These are phyloP conservation scores for Myiopsitta monachus DNA, from an alignment of 2,113 vertebrate genomes.

Conservation along the genomic window DNA sequence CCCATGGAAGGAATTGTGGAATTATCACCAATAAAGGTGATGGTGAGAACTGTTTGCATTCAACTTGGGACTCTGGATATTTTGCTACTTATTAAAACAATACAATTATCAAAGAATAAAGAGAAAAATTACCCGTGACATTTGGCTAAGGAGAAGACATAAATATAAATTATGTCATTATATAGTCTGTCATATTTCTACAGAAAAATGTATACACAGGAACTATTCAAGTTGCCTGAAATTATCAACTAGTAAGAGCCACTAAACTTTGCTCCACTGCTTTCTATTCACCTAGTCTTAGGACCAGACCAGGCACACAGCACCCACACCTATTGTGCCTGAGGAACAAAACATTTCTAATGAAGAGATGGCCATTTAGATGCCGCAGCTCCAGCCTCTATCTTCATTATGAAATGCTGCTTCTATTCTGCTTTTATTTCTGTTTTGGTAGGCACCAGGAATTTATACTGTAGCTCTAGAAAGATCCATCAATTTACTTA, in stretches of 20 bases:
- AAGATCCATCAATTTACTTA: not conserved
- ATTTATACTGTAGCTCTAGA: not conserved
- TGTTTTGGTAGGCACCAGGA: not conserved
- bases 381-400: not conserved
- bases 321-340: no score
- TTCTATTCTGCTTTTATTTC: not conserved
- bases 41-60: not conserved
- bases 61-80: not conserved
- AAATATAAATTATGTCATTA: not conserved
- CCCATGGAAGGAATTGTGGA: not conserved
- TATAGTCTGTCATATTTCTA: not conserved
- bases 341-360: not conserved
- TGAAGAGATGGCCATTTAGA: rapidly evolving
- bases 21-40: not conserved
- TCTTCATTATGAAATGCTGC: not conserved
- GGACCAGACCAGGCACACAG: not conserved
- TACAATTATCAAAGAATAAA: not conserved
- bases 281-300: not conserved
- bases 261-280: not conserved
- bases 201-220: not conserved
- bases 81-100: not conserved
- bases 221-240: not conserved
- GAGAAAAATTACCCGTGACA: not conserved
- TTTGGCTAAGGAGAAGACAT: not conserved
- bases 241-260: not conserved